phyloP scores from a whole-genome alignment of 2,888 invertebrate species.

The Lochmaea capreae region DNA sequence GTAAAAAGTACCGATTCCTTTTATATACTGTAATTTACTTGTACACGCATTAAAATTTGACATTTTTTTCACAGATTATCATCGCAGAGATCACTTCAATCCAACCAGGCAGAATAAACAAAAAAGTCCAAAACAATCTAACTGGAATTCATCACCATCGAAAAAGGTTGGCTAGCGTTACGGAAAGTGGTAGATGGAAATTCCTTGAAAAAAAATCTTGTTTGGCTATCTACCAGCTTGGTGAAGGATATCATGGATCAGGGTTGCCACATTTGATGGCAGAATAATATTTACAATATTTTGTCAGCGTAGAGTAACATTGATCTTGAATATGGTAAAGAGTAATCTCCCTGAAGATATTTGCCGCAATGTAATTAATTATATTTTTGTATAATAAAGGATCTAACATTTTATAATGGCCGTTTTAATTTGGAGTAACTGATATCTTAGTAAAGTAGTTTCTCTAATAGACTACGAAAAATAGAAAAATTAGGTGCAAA shows the following conservation, averaged over 20 bases:
- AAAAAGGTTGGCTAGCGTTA: constrained; percentile 23
- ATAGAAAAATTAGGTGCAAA: too few species aligned
- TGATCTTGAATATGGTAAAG: not conserved
- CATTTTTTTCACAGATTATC: constrained; percentile 21
- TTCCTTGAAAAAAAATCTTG: not conserved
- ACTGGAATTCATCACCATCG: constrained; percentile 26
- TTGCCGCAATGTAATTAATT: not conserved
- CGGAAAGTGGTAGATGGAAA: not conserved
- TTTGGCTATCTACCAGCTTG: constrained; percentile 12
- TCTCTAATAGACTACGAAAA: too few species aligned
- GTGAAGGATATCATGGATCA: constrained; percentile 15
- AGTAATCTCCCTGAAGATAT: not conserved
- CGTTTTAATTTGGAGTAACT: constrained; percentile 3
- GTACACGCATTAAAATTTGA: not conserved
- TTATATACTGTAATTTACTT: not conserved
- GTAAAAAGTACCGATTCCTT: not conserved
- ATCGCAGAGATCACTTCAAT: constrained; percentile 16
- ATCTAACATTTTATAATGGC: not conserved
- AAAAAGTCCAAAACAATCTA: constrained; percentile 11
- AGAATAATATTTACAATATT: not conserved
- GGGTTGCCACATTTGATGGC: constrained; percentile 6
- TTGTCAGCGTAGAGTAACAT: not conserved
- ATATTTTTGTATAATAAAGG: constrained; percentile 14
- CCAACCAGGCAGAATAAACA: constrained; percentile 9
- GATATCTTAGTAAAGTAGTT: not conserved